Conservation (phyloP, 2,888 invertebrate genomes). For the Harpagoxenus sublaevis region DNA sequence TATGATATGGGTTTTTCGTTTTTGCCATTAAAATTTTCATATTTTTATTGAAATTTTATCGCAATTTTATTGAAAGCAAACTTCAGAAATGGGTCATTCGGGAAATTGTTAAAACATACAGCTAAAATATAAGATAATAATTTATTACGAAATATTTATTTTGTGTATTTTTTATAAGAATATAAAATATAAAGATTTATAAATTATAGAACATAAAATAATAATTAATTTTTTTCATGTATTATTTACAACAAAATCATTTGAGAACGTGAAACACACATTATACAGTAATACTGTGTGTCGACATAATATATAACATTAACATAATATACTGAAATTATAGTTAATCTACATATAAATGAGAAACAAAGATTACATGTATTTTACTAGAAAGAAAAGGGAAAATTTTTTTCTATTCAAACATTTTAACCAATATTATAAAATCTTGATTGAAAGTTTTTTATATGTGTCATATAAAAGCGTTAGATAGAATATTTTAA, state of each 20-base stretch:
- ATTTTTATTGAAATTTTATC: constrained; percentile 20
- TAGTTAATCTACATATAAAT: constrained; percentile 17
- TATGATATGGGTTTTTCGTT: background rate
- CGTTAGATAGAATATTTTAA: background rate
- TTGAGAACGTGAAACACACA: background rate
- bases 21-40: constrained; percentile 9
- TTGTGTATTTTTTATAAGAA: background rate
- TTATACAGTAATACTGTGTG: background rate
- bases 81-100: background rate
- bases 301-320: background rate
- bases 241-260: background rate
- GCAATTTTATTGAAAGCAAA: background rate
- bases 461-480: background rate
- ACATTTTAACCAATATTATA: background rate
- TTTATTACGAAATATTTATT: background rate
- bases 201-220: background rate
- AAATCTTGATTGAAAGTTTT: constrained; percentile 13
- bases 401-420: background rate
- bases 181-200: background rate
- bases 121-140: background rate
- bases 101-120: background rate
- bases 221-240: background rate
- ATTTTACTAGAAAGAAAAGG: background rate
- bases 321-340: background rate
- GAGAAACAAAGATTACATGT: constrained; percentile 5